Base-by-base conservation (phyloP, 1,140 invertebrate genomes). In the Aphelinus certus region DNA sequence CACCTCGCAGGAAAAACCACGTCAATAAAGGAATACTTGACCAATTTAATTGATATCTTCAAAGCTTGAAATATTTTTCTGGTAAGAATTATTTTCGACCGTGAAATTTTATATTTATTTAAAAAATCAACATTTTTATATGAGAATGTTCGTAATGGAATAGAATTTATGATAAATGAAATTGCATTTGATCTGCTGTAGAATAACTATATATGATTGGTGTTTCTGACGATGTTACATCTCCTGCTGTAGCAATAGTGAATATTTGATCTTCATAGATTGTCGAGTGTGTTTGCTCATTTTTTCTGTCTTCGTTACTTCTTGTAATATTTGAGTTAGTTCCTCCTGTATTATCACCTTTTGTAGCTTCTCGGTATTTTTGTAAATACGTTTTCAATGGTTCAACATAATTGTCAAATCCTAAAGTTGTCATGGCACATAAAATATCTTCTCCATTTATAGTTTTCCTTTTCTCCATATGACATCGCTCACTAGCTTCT, bases 371-470 rank as follows among this genome's bases (percentile, higher is more conserved):
- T 88, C 98, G 91, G 84, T 98, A 99, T 88, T 99, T 99, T 86
- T 98, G 96, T 48, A 99, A 88, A 87, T 98, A 99, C 42, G 97
- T 84, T 89, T 98, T 98, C 43, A 99, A 86, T 0, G 98, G 97
- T 82, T 99, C 98, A 10, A 99, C 95, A 87, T 99, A 99, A 87
- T 97, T 98, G 82, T 99, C 98, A 88, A 99, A 99, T 7, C 98
- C 98, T 10, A 99, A 89, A 3, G 94, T 95, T 60, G 95, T 95
- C 94, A 99, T 98, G 0, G 98, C 98, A 88, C 96, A 98, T 7
- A 99, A 87, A 73, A 99, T 95, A 89, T 98, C 97, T 90, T 99
- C 98, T 73, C 98, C 98, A 81, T 99, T 99, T 45, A 99, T 99
- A 2, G 98, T 99, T 89, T 99, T 99, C 48, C 98, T 88, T 86